Percentiles rank a stretch among this genome's conserved stretches.
Evolutionary conservation across 2,797 vertebrate genomes (phyloP).

Genomic region (Danionella dracula): DNA sequence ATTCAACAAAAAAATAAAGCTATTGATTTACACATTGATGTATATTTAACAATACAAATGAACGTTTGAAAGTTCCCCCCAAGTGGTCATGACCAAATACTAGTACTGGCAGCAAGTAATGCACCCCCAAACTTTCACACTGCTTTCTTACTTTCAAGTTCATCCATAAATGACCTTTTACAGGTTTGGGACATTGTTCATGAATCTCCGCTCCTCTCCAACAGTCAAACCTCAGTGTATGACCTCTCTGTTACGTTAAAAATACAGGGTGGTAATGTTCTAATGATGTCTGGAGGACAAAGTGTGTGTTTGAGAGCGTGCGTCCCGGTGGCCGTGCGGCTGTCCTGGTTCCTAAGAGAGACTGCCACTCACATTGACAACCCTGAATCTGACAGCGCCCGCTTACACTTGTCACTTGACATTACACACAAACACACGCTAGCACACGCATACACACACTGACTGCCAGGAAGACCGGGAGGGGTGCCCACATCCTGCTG

Average conservation of each 20-base stretch:
- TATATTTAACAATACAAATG: too few species aligned
- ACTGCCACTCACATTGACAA: constrained; percentile 61
- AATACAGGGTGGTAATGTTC: background rate
- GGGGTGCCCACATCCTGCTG: constrained; percentile 35
- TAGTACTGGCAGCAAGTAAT: too few species aligned
- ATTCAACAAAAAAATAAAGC: too few species aligned
- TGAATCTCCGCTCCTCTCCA: background rate
- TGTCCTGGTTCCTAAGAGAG: constrained; percentile 38
- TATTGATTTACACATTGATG: too few species aligned
- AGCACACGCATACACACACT: constrained; percentile 18
- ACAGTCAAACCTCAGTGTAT: background rate
- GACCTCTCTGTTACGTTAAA: background rate
- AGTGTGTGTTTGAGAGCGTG: constrained; percentile 18
- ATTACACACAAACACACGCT: constrained; percentile 59
- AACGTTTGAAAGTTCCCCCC: too few species aligned
- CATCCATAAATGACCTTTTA: background rate
- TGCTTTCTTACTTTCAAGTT: background rate
- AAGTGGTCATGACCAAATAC: too few species aligned
- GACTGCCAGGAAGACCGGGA: constrained; percentile 30
- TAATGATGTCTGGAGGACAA: constrained; percentile 1
- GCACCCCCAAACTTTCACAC: background rate
- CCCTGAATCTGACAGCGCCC: constrained; percentile 60
- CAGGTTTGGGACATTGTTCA: background rate
- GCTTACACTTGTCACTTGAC: constrained; percentile 70
- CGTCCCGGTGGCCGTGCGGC: constrained; percentile 46